Percentiles rank a stretch among this genome's conserved stretches.
Conservation (phyloP, 2,113 vertebrate species). For the Epinephelus lanceolatus region DNA sequence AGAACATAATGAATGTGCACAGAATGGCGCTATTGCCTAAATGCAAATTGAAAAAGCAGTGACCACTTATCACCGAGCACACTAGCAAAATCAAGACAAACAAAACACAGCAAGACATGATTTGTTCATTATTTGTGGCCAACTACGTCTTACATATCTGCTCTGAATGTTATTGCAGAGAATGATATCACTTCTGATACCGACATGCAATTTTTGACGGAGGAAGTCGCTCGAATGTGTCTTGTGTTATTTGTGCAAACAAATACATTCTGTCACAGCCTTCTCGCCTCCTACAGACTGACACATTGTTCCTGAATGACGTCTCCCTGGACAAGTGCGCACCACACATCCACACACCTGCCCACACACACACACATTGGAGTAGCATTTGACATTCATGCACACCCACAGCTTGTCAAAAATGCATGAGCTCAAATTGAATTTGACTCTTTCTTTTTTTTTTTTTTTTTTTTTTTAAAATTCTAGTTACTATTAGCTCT, state of each 20-base stretch:
- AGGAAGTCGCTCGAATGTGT: constrained; percentile 40
- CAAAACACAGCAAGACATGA: background rate
- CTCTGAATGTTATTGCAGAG: background rate
- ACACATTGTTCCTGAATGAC: constrained; percentile 51
- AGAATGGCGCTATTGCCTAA: background rate
- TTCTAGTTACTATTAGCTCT: constrained; percentile 5
- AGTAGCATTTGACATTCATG: background rate
- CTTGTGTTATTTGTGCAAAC: constrained; percentile 15
- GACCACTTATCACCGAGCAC: background rate
- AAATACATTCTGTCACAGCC: constrained; percentile 29
- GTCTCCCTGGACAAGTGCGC: constrained; percentile 11
- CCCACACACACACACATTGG: constrained; percentile 1
- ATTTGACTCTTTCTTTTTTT: background rate
- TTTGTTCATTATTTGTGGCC: background rate
- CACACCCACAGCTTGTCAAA: constrained; percentile 13
- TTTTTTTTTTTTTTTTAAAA: background rate
- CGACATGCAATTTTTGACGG: background rate
- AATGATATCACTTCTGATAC: constrained; percentile 21
- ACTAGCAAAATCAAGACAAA: background rate
- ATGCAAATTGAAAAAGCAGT: constrained; percentile 7
- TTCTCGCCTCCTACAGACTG: constrained; percentile 44
- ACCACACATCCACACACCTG: constrained; percentile 32
- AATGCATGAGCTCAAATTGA: background rate
- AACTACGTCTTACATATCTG: background rate
- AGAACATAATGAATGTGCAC: background rate